Conservation (phyloP, 2,113 vertebrate species). For the Castor canadensis region DNA sequence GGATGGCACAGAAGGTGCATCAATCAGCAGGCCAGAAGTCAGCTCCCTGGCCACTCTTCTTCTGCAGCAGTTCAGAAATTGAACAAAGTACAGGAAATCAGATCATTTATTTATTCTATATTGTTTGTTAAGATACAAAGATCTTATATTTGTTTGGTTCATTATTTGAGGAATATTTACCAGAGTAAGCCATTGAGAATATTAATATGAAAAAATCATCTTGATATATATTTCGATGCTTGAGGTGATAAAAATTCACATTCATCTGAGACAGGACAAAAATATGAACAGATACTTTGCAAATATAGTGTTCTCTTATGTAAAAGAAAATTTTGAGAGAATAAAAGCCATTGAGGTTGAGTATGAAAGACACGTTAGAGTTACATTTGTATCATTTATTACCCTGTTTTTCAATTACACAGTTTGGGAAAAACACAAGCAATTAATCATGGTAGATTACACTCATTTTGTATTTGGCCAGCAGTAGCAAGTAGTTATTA, state of each 20-base stretch:
- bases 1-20: neutral
- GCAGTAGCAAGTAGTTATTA: conserved; percentile 70
- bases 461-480: conserved; percentile 76
- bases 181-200: neutral
- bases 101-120: neutral
- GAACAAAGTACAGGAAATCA: neutral
- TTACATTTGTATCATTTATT: conserved; percentile 77
- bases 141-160: neutral
- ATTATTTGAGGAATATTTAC: neutral
- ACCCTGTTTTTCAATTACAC: conserved; percentile 72
- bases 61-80: neutral
- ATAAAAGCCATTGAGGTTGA: conserved; percentile 60
- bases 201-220: neutral
- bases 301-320: neutral
- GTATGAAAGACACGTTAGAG: conserved; percentile 66
- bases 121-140: conserved; percentile 19
- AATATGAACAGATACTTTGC: neutral
- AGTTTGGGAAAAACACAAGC: conserved; percentile 61
- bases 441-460: conserved; percentile 76
- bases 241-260: conserved; percentile 47
- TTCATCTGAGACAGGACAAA: neutral
- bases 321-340: conserved; percentile 22
- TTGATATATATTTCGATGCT: conserved; percentile 1
- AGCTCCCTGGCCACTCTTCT: neutral
- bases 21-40: neutral